Base-by-base conservation (phyloP, 2,797 vertebrate genomes). In the Rhabdomys pumilio region DNA sequence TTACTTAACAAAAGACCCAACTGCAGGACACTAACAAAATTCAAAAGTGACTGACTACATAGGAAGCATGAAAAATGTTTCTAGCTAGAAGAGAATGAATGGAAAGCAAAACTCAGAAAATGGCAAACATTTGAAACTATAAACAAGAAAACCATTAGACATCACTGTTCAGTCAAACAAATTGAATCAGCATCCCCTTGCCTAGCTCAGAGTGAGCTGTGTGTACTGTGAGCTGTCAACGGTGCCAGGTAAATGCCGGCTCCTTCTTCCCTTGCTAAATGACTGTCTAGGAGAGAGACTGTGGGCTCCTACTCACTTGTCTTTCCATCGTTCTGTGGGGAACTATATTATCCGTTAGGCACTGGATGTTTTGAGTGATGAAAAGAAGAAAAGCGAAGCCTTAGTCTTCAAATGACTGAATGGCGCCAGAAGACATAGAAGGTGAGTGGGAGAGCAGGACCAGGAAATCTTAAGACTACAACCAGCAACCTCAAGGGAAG, bases 141-240 rank as follows among this genome's bases (percentile, higher is more conserved):
- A 19, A 84, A 90, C 86, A 84, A 3, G 82, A 94, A 93, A 93
- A 57, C 93, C 92, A 93, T 93, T 84, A 91, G 87, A 29, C 76
- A 73, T 84, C 83, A 38, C 34, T 75, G 92, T 88, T 59, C 72
- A 81, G 50, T 59, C 67, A 67, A 95, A 93, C 72, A 53, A 92
- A 65, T 10, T 88, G 69, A 59, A 89, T 77, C 55, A 55, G 1
- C 76, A 90, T 95, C 83, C 89, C 53, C 4, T 57, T 2, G 0
- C 44, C 73, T 17, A 47, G 63, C 53, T 89, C 44, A 57, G 10
- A 76, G 65, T 77, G 89, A 50, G 57, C 57, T n/a, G 13, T n/a
- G 26, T 22, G 69, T 53, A 0, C 80, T 17, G 10, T 11, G 89
- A 34, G 0, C 76, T 38, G 75, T 77, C 47, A 5, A 6, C 20